Percentiles rank a stretch among this genome's conserved stretches.
Conservation (phyloP, 2,888 invertebrate genomes). For the Halictus quadricinctus region DNA sequence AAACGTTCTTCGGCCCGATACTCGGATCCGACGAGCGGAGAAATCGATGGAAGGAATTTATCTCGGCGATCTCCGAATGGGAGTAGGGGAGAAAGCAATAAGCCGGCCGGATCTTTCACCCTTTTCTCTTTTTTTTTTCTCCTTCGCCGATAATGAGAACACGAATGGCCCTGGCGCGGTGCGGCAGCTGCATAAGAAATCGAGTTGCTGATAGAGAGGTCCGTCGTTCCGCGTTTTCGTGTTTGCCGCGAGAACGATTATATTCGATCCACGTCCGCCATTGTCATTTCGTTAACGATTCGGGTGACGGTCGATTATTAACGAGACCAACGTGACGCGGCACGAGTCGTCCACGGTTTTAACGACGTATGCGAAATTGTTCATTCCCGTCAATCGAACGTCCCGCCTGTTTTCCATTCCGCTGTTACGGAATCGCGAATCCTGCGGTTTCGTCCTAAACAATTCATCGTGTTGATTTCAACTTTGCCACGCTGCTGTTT, state of each 20-base stretch:
- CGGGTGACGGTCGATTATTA: conserved; percentile 41
- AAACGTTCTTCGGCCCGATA: conserved; percentile 3
- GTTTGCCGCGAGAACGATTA: background rate
- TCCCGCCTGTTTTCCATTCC: background rate
- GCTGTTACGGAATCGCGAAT: background rate
- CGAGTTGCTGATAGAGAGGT: conserved; percentile 19
- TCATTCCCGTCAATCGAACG: conserved; percentile 11
- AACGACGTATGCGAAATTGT: conserved; percentile 5
- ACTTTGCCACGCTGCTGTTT: background rate
- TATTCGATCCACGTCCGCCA: background rate
- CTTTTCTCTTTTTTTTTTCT: background rate
- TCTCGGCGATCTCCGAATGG: background rate
- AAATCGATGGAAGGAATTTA: conserved; percentile 42
- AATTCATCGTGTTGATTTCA: background rate
- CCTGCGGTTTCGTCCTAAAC: background rate
- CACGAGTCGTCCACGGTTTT: conserved; percentile 28
- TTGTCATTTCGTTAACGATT: conserved; percentile 36
- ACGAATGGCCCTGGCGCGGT: conserved; percentile 7
- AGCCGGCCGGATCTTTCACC: conserved; percentile 35
- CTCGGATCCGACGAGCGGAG: background rate
- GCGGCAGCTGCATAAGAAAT: conserved; percentile 23
- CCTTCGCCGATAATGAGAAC: conserved; percentile 35
- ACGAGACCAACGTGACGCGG: conserved; percentile 23
- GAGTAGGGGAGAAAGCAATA: conserved; percentile 32
- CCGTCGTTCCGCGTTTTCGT: background rate